These are phyloP conservation scores for Drosophila aff. DNA, from an alignment of 1,140 invertebrate species.

Conservation along the genomic window DNA sequence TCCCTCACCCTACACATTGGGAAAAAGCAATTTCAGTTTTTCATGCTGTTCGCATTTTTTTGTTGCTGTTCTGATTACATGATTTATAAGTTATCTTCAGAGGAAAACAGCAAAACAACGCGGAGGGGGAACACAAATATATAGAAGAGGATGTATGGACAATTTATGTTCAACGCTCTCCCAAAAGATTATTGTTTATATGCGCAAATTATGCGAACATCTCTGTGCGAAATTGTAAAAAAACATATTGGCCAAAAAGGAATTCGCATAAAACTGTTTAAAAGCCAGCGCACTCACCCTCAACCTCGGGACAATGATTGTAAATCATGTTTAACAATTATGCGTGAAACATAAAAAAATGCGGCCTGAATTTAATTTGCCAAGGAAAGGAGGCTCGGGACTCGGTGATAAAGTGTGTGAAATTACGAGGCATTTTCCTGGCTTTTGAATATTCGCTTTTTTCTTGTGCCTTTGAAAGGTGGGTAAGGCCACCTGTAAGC, in stretches of 20 bases:
- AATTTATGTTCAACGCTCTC: slow-evolving; percentile 71
- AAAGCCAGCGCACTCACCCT: slow-evolving; percentile 11
- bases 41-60: slow-evolving; percentile 58
- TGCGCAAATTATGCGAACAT: slow-evolving; percentile 71
- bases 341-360: slow-evolving; percentile 46
- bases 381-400: slow-evolving; percentile 3
- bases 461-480: not conserved
- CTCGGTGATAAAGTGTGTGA: slow-evolving; percentile 28
- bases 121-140: slow-evolving; percentile 24
- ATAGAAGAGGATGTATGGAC: slow-evolving; percentile 50
- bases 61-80: slow-evolving; percentile 74
- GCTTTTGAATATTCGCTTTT: slow-evolving; percentile 1
- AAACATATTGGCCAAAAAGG: slow-evolving; percentile 64
- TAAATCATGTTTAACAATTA: slow-evolving; percentile 79
- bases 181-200: slow-evolving; percentile 80
- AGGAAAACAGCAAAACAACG: slow-evolving; percentile 39
- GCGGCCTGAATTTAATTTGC: slow-evolving; percentile 64
- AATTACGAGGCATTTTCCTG: slow-evolving; percentile 4
- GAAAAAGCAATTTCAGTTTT: slow-evolving; percentile 80
- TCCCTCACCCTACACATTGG: not conserved
- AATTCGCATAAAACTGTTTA: slow-evolving; percentile 55
- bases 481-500: slow-evolving; percentile 43
- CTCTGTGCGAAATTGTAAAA: slow-evolving; percentile 8
- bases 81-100: slow-evolving; percentile 82
- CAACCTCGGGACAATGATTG: slow-evolving; percentile 30